Evolutionary conservation across 1,140 invertebrate species (phyloP).

Genomic region (Apis mellifera): DNA sequence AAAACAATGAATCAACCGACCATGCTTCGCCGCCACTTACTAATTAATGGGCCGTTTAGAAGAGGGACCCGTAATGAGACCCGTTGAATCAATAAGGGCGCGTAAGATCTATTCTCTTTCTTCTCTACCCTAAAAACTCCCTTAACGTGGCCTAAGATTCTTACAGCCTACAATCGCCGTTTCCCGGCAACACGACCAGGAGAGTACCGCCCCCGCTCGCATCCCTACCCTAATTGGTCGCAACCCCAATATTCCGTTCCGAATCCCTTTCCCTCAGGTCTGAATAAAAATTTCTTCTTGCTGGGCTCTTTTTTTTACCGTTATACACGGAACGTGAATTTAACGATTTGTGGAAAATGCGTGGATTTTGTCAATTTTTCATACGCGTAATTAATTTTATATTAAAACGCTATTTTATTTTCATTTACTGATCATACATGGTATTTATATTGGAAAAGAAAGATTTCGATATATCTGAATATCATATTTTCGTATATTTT

Average conservation of each 20-base stretch:
- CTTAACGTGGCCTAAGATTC: constrained; percentile 60
- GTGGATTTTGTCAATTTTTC: neutral
- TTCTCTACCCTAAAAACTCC: constrained; percentile 58
- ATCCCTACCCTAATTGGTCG: constrained; percentile 70
- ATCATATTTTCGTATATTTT: too few relatives aligned
- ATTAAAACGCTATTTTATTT: too few relatives aligned
- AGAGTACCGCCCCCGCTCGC: constrained; percentile 66
- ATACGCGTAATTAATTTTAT: too few relatives aligned
- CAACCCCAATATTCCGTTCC: constrained; percentile 59
- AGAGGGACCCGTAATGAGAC: constrained; percentile 58
- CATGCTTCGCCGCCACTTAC: constrained; percentile 30
- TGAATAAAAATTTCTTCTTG: constrained; percentile 20
- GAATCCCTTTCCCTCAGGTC: constrained; percentile 42
- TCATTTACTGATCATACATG: too few relatives aligned
- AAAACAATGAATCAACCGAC: constrained; percentile 43
- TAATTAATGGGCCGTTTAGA: constrained; percentile 69
- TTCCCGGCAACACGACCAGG: constrained; percentile 71
- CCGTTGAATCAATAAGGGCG: constrained; percentile 70
- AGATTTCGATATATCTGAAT: too few relatives aligned
- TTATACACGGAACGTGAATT: neutral
- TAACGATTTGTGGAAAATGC: neutral
- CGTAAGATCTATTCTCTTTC: constrained; percentile 51
- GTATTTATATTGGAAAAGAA: too few relatives aligned
- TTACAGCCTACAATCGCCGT: constrained; percentile 67
- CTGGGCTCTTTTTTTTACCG: neutral